Conservation (phyloP, 1,140 invertebrate genomes). For the Potamilus streckersoni region DNA sequence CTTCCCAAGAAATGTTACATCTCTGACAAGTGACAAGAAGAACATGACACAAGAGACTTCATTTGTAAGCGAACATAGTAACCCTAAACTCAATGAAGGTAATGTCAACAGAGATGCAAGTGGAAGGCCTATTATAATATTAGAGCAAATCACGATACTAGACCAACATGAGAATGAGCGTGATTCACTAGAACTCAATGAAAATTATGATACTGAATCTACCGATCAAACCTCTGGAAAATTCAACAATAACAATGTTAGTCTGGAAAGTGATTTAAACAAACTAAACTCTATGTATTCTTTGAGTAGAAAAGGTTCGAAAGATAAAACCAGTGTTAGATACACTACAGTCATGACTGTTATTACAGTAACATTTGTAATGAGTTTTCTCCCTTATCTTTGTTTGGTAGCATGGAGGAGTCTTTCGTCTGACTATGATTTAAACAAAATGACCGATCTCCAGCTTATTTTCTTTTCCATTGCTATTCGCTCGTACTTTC, state of each 20-base stretch:
- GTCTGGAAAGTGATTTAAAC: neutral
- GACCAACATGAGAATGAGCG: neutral
- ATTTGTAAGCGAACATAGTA: no score
- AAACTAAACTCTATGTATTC: neutral
- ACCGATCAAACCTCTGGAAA: neutral
- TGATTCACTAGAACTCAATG: neutral
- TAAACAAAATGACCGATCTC: conserved; percentile 12
- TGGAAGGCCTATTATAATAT: neutral
- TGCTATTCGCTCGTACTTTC: conserved; percentile 23
- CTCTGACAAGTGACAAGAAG: no score
- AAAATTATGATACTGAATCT: neutral
- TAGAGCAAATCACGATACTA: neutral
- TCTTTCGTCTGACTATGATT: conserved; percentile 7
- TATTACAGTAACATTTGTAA: conserved; percentile 22
- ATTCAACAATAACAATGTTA: neutral
- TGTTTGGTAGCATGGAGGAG: conserved; percentile 3
- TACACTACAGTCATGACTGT: conserved; percentile 22
- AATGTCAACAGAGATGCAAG: no score
- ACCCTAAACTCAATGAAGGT: no score
- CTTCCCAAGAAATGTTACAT: no score
- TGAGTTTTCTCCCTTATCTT: conserved; percentile 25
- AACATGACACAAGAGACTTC: no score
- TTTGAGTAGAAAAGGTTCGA: conserved; percentile 12
- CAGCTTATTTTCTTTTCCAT: conserved; percentile 17
- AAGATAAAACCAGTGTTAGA: conserved; percentile 14